Base-by-base conservation (phyloP, 53 echinoderm and acorn worm genomes). In the Pentamera pediparva region DNA sequence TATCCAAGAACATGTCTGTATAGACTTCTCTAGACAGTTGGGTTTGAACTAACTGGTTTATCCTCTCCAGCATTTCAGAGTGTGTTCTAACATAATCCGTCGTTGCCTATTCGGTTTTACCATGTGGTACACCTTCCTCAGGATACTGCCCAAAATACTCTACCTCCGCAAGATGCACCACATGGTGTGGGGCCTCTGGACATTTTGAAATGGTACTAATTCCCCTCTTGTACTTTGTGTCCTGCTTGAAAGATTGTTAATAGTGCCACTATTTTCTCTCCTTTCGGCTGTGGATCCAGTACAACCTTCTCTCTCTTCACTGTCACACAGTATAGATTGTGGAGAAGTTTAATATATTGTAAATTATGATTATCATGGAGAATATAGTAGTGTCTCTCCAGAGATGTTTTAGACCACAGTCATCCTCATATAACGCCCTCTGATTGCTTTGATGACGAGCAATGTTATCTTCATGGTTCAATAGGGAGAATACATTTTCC, bases 71-170 rank as follows among this genome's bases (percentile, higher is more conserved):
- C 3, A 56, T 35, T 1, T 56, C 34, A 6, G 13, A 20, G 21
- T 18, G 4, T 75, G 75, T 56, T 35, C 75, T 57, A 15, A 57
- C 36, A 34, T 40, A 74, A n/a, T 36, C 57, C 31, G 18, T 18
- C 4, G 25, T 13, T 2, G 33, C 18, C 30, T 22, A 56, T 37
- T 56, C 56, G 13, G 75, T 13, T 56, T 75, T 75, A 18, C 75
- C 75, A 55, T 75, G 75, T 13, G 56, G 58, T 15, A n/a, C 27
- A 5, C 2, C 25, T 54, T 0, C 4, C 0, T 6, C 5, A 5
- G 75, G 75, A 24, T 56, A 75, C 21, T 5, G n/a, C 13, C 76
- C 76, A 4, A 61, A 7, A 19, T 76, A 76, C 55, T 76, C 74
- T 11, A 76, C 49, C 19, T 48, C 9, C 2, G 65, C 64, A 8